Evolutionary conservation across 2,113 vertebrate species (phyloP).

Genomic region (Chloroceryle aenea): DNA sequence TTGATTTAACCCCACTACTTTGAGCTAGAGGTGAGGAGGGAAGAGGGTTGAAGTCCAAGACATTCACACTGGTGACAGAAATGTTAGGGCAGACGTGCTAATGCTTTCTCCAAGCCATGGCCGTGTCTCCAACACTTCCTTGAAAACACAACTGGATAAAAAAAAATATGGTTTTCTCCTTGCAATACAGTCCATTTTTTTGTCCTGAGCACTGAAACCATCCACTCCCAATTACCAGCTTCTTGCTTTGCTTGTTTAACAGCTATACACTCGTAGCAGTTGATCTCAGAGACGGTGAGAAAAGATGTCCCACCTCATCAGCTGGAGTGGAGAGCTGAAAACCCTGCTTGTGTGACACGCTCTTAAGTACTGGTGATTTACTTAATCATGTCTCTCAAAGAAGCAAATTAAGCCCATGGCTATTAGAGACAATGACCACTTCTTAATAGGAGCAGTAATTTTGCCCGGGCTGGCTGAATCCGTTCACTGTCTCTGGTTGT

Average conservation of each 20-base stretch:
- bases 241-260: neutral
- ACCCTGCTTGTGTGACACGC: neutral
- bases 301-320: neutral
- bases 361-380: neutral
- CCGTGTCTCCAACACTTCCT: neutral
- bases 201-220: neutral
- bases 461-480: neutral
- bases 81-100: rapidly evolving
- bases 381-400: neutral
- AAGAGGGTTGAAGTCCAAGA: neutral
- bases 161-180: rapidly evolving
- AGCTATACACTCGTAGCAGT: rapidly evolving
- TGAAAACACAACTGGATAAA: neutral
- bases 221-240: neutral
- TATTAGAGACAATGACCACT: constrained; percentile 20
- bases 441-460: neutral
- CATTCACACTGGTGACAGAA: neutral
- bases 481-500: neutral
- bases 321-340: neutral
- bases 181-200: neutral
- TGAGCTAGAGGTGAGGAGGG: neutral
- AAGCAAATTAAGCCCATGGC: neutral
- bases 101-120: neutral
- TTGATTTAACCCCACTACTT: neutral
- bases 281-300: neutral